Conservation (phyloP, 1,140 invertebrate genomes). For the Solen grandis region DNA sequence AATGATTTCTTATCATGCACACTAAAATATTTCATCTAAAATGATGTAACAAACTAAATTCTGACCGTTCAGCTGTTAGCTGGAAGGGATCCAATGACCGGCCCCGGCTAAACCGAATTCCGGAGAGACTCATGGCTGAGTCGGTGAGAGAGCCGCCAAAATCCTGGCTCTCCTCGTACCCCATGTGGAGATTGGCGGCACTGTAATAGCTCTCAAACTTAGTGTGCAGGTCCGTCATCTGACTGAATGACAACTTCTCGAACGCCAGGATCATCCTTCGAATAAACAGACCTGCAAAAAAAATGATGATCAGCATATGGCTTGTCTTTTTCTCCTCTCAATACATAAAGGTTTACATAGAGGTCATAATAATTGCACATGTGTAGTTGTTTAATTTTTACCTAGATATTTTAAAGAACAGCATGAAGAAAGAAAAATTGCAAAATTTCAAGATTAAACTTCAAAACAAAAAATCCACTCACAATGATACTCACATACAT, state of each 20-base stretch:
- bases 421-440: neutral
- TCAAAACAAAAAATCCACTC: too few species aligned
- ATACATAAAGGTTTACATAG: neutral
- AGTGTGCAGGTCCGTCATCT: slow-evolving; percentile 82
- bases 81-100: slow-evolving; percentile 62
- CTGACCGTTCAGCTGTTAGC: slow-evolving; percentile 56
- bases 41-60: too few species aligned
- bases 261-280: slow-evolving; percentile 89
- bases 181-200: slow-evolving; percentile 40
- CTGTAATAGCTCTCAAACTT: slow-evolving; percentile 70
- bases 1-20: too few species aligned
- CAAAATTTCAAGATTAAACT: neutral
- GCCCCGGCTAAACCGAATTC: slow-evolving; percentile 55
- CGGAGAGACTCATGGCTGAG: slow-evolving; percentile 65
- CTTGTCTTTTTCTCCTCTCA: neutral
- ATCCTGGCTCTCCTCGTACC: slow-evolving; percentile 60
- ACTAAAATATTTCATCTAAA: too few species aligned
- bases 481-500: too few species aligned
- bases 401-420: neutral
- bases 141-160: slow-evolving; percentile 66
- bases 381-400: neutral
- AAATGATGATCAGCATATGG: neutral
- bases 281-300: slow-evolving; percentile 87
- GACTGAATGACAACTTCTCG: slow-evolving; percentile 91
- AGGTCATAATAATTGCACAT: neutral